Percentiles rank a stretch among this genome's conserved stretches.
These are phyloP conservation scores for Bothrops jararaca DNA, from an alignment of 2,113 vertebrate species.

Conservation along the genomic window DNA sequence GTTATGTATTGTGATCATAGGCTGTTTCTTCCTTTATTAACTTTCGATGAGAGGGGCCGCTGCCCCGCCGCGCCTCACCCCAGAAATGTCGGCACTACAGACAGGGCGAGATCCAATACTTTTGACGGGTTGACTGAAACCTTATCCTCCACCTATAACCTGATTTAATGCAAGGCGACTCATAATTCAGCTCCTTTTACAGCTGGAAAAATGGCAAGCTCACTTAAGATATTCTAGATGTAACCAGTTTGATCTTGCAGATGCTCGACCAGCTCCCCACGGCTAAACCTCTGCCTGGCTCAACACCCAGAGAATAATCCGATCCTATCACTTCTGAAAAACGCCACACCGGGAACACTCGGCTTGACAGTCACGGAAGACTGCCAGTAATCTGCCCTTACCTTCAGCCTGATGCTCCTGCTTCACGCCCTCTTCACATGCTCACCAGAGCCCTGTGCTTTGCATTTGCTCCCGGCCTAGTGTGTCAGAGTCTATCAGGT, in stretches of 20 bases:
- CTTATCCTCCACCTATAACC: slow-evolving; percentile 22
- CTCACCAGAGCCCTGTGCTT: slow-evolving; percentile 57
- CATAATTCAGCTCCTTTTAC: slow-evolving; percentile 46
- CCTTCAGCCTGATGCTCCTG: slow-evolving; percentile 80
- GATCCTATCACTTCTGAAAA: slow-evolving; percentile 60
- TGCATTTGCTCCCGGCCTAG: slow-evolving; percentile 72
- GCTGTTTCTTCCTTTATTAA: too few relatives aligned
- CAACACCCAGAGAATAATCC: slow-evolving; percentile 70
- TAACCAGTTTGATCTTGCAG: slow-evolving; percentile 47
- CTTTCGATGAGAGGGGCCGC: too few relatives aligned
- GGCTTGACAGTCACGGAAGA: slow-evolving; percentile 71
- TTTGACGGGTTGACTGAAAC: neutral
- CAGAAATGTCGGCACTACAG: too few relatives aligned
- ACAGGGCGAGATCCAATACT: too few relatives aligned
- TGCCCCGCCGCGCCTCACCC: too few relatives aligned
- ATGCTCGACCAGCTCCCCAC: slow-evolving; percentile 43
- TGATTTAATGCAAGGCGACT: slow-evolving; percentile 55
- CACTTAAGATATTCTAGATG: slow-evolving; percentile 44
- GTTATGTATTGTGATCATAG: too few relatives aligned
- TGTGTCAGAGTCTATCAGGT: slow-evolving; percentile 79
- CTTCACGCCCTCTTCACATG: slow-evolving; percentile 79
- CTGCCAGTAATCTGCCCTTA: slow-evolving; percentile 73
- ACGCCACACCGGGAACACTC: slow-evolving; percentile 58
- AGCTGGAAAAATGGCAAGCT: slow-evolving; percentile 41
- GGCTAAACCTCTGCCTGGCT: slow-evolving; percentile 39